Conservation (phyloP, 2,113 vertebrate genomes). For the Lycaon pictus region DNA sequence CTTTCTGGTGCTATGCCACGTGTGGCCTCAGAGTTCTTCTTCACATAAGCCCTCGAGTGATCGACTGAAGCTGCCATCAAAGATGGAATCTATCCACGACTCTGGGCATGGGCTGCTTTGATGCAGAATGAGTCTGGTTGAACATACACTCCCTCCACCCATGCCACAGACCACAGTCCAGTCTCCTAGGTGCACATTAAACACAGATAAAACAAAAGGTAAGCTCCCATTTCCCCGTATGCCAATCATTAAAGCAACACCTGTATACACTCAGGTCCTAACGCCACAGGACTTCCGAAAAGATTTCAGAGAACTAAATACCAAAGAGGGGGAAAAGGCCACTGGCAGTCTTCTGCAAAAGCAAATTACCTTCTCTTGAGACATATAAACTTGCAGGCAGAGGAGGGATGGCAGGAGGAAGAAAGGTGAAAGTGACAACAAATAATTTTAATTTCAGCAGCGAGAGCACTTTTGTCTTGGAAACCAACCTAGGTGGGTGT, state of each 20-base stretch:
- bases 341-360: neutral
- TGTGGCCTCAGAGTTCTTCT: neutral
- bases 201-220: neutral
- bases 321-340: neutral
- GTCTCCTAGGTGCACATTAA: neutral
- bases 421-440: neutral
- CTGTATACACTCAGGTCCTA: neutral
- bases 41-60: neutral
- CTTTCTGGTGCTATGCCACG: neutral
- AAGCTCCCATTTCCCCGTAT: rapidly evolving
- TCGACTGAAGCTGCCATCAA: neutral
- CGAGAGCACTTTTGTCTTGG: neutral
- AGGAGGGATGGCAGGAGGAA: neutral
- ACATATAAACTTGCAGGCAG: neutral
- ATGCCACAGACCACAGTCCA: neutral
- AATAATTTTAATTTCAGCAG: neutral
- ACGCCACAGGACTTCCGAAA: neutral
- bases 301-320: neutral
- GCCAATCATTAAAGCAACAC: neutral
- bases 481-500: neutral
- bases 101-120: neutral
- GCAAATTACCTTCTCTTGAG: conserved; percentile 42
- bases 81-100: neutral
- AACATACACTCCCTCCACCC: neutral
- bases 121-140: neutral